Evolutionary conservation across 2,888 invertebrate genomes (phyloP).

Genomic region (Machimus atricapillus): DNA sequence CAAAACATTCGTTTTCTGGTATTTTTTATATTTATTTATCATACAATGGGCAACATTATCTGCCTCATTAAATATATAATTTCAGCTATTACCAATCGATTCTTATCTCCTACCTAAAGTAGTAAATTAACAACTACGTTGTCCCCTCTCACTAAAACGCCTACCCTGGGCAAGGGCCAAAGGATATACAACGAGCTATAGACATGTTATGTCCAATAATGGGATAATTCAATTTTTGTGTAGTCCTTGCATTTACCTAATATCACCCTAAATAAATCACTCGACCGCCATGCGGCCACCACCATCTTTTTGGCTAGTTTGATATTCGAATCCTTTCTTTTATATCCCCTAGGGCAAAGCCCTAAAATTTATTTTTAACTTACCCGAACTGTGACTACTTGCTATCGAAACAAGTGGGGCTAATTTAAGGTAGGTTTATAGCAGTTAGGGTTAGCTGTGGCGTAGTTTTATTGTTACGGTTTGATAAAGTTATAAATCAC

Average conservation of each 20-base stretch:
- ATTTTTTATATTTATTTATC: too few relatives aligned
- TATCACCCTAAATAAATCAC: constrained; percentile 1
- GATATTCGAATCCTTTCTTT: not conserved
- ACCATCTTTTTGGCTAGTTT: not conserved
- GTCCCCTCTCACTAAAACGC: not conserved
- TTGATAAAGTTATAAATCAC: not conserved
- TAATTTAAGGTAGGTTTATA: not conserved
- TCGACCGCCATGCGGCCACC: not conserved
- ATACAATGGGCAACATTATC: not conserved
- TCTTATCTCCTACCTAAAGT: not conserved
- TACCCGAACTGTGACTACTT: not conserved
- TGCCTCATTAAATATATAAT: not conserved
- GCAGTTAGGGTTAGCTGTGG: not conserved
- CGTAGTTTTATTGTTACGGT: not conserved
- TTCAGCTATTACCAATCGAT: not conserved
- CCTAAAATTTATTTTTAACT: not conserved
- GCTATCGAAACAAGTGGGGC: not conserved
- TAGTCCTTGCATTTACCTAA: constrained; percentile 3
- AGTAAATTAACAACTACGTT: not conserved
- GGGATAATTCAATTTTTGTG: constrained; percentile 24
- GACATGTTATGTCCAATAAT: not conserved
- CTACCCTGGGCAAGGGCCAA: not conserved
- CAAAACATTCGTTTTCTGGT: too few relatives aligned
- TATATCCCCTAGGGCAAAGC: not conserved
- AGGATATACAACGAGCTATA: not conserved